Evolutionary conservation across 2,888 invertebrate genomes (phyloP), one percentile per base, ranked within the genome.

Genomic region (Brachyptera putata): DNA sequence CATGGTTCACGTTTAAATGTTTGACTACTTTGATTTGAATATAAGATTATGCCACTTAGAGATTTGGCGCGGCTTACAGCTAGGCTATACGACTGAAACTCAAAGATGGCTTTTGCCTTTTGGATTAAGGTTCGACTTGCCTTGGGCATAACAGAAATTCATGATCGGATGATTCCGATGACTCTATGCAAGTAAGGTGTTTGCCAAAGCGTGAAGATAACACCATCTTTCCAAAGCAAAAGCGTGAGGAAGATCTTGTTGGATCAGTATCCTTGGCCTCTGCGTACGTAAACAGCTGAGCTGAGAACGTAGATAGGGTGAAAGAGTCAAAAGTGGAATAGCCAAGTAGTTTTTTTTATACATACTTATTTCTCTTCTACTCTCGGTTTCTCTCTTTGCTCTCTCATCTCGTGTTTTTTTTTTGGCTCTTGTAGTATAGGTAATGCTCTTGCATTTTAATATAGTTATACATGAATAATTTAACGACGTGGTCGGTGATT

Each of bases 391-490:
- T n/a, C n/a, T n/a, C n/a, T n/a, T n/a, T n/a, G n/a, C n/a, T n/a
- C n/a, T n/a, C n/a, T n/a, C n/a, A n/a, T n/a, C n/a, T n/a, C n/a
- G n/a, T n/a, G n/a, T n/a, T n/a, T n/a, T n/a, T n/a, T n/a, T n/a
- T n/a, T n/a, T n/a, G n/a, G n/a, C n/a, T n/a, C n/a, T n/a, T 30
- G 5, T 11, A 5, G 30, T 11, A 30, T 11, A 7, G 30, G 30
- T 7, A 30, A 30, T 30, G 30, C 30, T 30, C 30, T 5, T 30
- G 30, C 30, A 11, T 30, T 30, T 30, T n/a, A n/a, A 30, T 30
- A 30, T 7, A 30, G 30, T 7, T 11, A 24, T 46, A 24, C 46
- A 46, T 46, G 46, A 46, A 46, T 46, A 46, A 46, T 46, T 46
- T 46, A 46, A 11, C 43, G 21, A 43, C 24, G 46, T n/a, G 18